Conservation (phyloP, 2,797 vertebrate species). For the Platalea minor region DNA sequence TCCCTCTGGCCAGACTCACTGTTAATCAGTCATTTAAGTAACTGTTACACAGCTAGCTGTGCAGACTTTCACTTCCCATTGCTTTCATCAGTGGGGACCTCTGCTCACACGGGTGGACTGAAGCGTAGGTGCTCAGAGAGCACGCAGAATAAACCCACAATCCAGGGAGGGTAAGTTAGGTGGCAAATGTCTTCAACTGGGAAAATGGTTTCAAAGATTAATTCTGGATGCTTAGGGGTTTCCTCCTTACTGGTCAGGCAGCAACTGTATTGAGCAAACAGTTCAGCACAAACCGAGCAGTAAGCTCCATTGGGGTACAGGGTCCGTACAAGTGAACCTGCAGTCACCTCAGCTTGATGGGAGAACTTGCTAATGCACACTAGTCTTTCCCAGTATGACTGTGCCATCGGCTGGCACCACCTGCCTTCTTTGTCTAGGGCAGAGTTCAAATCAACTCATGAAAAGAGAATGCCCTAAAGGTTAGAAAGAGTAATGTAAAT, state of each 20-base stretch:
- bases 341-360: not conserved
- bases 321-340: not conserved
- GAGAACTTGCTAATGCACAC: not conserved
- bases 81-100: not conserved
- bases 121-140: not conserved
- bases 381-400: not conserved
- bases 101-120: not conserved
- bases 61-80: not conserved
- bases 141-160: not conserved
- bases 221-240: not conserved
- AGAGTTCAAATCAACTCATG: not conserved
- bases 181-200: not conserved
- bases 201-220: not conserved
- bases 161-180: not conserved
- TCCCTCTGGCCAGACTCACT: not conserved
- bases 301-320: not conserved
- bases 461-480: not conserved
- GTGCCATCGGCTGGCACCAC: not conserved
- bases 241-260: not conserved
- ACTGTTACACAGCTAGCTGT: not conserved
- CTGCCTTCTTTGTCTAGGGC: not conserved
- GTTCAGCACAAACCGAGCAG: not conserved
- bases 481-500: not conserved
- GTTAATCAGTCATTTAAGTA: not conserved
- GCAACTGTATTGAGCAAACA: not conserved